Evolutionary conservation across 2,113 vertebrate species (phyloP), one percentile per base, ranked within the genome.

Genomic region (Nymphicus hollandicus): DNA sequence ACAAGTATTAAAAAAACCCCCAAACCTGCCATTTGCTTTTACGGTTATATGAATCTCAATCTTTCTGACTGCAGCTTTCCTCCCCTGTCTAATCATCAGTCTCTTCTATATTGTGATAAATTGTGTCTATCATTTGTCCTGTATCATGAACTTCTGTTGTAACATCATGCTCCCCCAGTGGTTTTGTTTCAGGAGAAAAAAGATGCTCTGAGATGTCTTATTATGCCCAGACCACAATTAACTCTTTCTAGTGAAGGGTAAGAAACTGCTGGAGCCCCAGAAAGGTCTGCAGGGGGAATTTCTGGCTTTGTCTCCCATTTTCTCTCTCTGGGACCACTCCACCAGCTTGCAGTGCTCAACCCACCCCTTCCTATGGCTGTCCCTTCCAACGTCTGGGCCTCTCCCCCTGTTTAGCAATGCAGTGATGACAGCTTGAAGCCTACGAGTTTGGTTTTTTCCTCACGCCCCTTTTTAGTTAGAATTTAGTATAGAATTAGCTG

Each of bases 141-240:
- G 0, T 12, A 1, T 24, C 37, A 4, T 7, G 22, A n/a, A 23
- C 3, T 63, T 78, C 29, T n/a, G 17, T 22, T 66, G 28, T n/a
- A 58, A 58, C 27, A 9, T 19, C 13, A 3, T 4, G 13, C 13
- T 86, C 52, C 69, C 19, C 7, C 9, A 18, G 17, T 1, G 43
- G 3, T 16, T 37, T 76, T 86, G 35, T 72, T 49, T 16, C 47
- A 86, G 61, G 56, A 80, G 39, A 69, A 81, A 35, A 6, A 43
- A 43, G 53, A 39, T 20, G 47, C 52, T 35, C 43, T 39, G 46
- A 68, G 47, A 35, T 47, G 15, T 9, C 27, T 43, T 25, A 24
- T 43, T 25, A 24, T 69, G 58, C 44, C 49, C 70, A 70, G 47
- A 35, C 16, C 39, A 50, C 20, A 53, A 7, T 60, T 2, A 66